These are phyloP conservation scores for Phocides pigmalion DNA, from an alignment of 1,140 invertebrate genomes.

Conservation along the genomic window DNA sequence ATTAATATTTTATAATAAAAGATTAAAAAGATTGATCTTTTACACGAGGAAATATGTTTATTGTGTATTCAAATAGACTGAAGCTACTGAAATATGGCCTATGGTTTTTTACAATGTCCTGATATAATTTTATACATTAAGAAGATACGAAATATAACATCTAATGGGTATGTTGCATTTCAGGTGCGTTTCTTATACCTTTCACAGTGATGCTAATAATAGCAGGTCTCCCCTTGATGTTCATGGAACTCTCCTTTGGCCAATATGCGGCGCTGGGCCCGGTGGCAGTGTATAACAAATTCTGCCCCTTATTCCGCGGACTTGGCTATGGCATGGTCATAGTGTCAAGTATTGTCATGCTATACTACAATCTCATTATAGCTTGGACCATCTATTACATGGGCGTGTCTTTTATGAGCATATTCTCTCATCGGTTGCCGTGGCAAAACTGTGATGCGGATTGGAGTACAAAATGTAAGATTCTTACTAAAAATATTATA, in stretches of 20 bases:
- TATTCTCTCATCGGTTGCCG: slow-evolving; percentile 85
- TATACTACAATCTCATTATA: slow-evolving; percentile 94
- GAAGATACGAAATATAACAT: background rate
- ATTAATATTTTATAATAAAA: too few species aligned
- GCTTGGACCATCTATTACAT: slow-evolving; percentile 94
- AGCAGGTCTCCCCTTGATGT: slow-evolving; percentile 93
- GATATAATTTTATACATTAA: background rate
- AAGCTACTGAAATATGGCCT: too few species aligned
- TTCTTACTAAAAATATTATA: slow-evolving; percentile 11
- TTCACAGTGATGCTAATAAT: slow-evolving; percentile 94
- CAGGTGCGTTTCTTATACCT: slow-evolving; percentile 92
- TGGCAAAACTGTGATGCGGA: slow-evolving; percentile 91
- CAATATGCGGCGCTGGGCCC: slow-evolving; percentile 90
- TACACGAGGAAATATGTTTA: too few species aligned
- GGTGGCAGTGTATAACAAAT: slow-evolving; percentile 88
- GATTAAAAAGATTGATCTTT: too few species aligned
- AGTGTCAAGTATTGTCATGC: slow-evolving; percentile 92
- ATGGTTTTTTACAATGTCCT: background rate
- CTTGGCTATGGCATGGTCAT: slow-evolving; percentile 93
- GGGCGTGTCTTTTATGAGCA: slow-evolving; percentile 88
- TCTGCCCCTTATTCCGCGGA: slow-evolving; percentile 88
- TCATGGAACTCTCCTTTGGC: slow-evolving; percentile 92
- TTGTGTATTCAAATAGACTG: too few species aligned
- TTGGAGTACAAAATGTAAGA: slow-evolving; percentile 89
- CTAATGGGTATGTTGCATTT: slow-evolving; percentile 41